Base-by-base conservation (phyloP, 2,888 invertebrate species). In the Nasonia oneida region DNA sequence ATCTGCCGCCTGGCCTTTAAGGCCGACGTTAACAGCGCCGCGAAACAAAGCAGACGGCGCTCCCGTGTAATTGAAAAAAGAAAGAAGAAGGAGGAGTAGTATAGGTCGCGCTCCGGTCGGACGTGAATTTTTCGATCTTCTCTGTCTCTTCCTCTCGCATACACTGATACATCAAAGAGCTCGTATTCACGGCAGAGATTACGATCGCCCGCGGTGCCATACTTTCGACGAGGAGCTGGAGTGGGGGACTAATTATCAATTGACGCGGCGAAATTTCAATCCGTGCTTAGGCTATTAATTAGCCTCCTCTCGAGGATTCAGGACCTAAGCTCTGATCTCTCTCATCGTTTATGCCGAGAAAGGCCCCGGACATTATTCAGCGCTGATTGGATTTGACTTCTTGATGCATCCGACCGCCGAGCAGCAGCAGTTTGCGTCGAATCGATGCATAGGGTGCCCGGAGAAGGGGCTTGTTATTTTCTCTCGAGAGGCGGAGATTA, bases 221-320 rank as follows among this genome's bases (percentile, higher is more conserved):
- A 67, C 64, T 75, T 50, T 75, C 47, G 37, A 75, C 74, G n/a
- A 10, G n/a, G n/a, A 23, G 61, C 6, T n/a, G 23, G n/a, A 14
- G 12, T 47, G 5, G 53, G 53, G n/a, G 6, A 3, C 14, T 75
- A 15, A 81, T 75, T 82, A 82, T 33, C n/a, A 82, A 82, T 82
- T 82, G 67, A 82, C 76, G 39, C 74, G 23, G 76, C 75, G 47
- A 75, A 82, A 70, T 82, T 82, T 53, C 64, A 82, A 82, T 76
- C 70, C 23, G 29, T 10, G 15, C 39, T 6, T n/a, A n/a, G 5
- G 67, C 73, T 53, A 76, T 76, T 82, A 75, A 82, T 82, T 82
- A 82, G 76, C 82, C 12, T 74, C 73, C 39, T 33, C 71, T 37
- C 15, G 73, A 79, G 79, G 12, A 53, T 79, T 79, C 50, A 67